Conservation (phyloP, 2,888 invertebrate genomes). For the Papilio elwesi region DNA sequence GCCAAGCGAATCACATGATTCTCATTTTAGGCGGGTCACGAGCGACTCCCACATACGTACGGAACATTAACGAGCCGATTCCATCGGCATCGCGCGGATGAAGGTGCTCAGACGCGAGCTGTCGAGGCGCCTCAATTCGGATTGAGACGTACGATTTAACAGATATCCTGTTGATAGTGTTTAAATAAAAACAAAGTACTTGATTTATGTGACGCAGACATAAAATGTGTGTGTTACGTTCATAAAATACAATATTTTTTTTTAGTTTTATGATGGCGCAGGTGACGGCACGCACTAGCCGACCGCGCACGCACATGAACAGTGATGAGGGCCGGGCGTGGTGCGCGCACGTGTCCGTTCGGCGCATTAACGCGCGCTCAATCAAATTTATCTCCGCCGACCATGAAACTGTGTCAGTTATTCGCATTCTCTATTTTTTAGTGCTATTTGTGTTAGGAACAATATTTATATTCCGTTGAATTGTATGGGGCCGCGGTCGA, state of each 20-base stretch:
- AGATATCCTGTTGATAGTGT: neutral
- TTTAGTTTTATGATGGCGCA: constrained; percentile 35
- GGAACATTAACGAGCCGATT: constrained; percentile 29
- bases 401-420: constrained; percentile 68
- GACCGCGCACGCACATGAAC: neutral
- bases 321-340: constrained; percentile 7
- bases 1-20: constrained; percentile 81
- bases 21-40: constrained; percentile 76
- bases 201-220: neutral
- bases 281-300: constrained; percentile 6
- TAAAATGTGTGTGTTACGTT: too few relatives aligned
- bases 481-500: constrained; percentile 44
- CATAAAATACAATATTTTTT: constrained; percentile 46
- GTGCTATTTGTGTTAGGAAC: constrained; percentile 61
- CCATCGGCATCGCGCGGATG: constrained; percentile 32
- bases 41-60: constrained; percentile 62
- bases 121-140: neutral
- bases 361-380: constrained; percentile 46
- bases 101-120: neutral
- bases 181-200: neutral
- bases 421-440: constrained; percentile 66
- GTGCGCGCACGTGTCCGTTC: constrained; percentile 28
- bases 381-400: constrained; percentile 57
- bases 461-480: constrained; percentile 51
- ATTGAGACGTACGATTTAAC: constrained; percentile 8